These are phyloP conservation scores for Alethe diademata DNA, from an alignment of 2,113 vertebrate species.

Conservation along the genomic window DNA sequence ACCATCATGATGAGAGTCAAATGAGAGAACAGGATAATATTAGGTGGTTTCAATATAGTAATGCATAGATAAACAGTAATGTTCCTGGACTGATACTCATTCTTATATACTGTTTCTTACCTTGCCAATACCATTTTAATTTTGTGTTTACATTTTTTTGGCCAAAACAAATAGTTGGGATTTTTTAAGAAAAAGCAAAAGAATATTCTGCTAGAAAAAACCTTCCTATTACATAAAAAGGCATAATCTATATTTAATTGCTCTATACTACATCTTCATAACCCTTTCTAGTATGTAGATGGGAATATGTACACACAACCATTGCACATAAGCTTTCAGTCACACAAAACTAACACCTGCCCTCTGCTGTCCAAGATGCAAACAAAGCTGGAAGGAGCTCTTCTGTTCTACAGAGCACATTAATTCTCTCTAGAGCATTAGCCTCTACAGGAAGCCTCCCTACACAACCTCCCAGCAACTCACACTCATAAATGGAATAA, in stretches of 20 bases:
- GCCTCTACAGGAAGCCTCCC: not conserved
- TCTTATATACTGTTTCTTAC: not conserved
- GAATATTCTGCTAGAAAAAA: not conserved
- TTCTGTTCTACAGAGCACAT: not conserved
- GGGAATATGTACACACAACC: not conserved
- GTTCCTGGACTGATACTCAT: not conserved
- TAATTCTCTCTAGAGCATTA: not conserved
- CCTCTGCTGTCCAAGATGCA: conserved; percentile 4
- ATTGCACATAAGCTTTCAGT: not conserved
- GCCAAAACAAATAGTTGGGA: not conserved
- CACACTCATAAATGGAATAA: not conserved
- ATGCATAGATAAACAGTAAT: not conserved
- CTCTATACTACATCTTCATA: not conserved
- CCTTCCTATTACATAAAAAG: not conserved
- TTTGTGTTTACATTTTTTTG: not conserved
- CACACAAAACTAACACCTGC: not conserved
- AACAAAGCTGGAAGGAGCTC: not conserved
- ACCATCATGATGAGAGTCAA: not conserved
- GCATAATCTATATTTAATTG: not conserved
- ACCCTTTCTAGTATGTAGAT: not conserved
- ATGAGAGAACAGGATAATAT: not conserved
- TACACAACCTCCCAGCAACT: not conserved
- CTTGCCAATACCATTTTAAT: not conserved
- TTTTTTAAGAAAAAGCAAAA: not conserved
- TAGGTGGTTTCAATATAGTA: not conserved